These are phyloP conservation scores for Zingel zingel DNA, from an alignment of 2,113 vertebrate species.

Conservation along the genomic window DNA sequence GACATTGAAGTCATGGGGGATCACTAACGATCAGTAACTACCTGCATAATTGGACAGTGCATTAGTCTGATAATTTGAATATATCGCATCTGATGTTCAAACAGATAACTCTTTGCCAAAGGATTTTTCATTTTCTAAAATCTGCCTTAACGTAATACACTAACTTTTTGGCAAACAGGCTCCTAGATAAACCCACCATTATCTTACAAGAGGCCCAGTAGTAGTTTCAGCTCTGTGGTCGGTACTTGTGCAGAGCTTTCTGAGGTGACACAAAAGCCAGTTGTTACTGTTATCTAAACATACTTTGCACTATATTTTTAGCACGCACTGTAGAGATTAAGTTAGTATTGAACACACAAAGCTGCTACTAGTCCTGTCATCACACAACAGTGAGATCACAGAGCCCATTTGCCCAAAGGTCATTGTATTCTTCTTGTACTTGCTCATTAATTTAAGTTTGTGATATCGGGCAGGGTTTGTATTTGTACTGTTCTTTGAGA, in stretches of 20 bases:
- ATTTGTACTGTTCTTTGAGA: not conserved
- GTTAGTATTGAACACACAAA: not conserved
- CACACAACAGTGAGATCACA: not conserved
- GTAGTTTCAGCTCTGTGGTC: not conserved
- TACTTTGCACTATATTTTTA: not conserved
- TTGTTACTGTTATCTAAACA: not conserved
- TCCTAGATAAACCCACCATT: not conserved
- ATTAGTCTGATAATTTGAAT: not conserved
- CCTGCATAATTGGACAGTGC: not conserved
- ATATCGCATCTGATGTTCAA: not conserved
- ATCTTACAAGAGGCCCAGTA: not conserved
- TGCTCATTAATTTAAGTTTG: not conserved
- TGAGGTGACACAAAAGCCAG: slow-evolving; percentile 1
- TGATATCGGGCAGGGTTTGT: not conserved
- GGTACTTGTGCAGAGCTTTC: not conserved
- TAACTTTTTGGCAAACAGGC: not conserved
- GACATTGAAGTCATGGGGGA: not conserved
- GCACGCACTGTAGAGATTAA: not conserved
- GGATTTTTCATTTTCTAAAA: slow-evolving; percentile 7
- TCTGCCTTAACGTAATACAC: not conserved
- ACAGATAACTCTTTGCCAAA: not conserved
- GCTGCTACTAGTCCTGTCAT: not conserved
- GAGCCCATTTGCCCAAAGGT: not conserved
- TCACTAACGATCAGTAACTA: not conserved
- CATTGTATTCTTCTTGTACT: not conserved